Evolutionary conservation across 2,113 vertebrate species (phyloP), one percentile per base, ranked within the genome.

Genomic region (Tenebrosternarchus preto): DNA sequence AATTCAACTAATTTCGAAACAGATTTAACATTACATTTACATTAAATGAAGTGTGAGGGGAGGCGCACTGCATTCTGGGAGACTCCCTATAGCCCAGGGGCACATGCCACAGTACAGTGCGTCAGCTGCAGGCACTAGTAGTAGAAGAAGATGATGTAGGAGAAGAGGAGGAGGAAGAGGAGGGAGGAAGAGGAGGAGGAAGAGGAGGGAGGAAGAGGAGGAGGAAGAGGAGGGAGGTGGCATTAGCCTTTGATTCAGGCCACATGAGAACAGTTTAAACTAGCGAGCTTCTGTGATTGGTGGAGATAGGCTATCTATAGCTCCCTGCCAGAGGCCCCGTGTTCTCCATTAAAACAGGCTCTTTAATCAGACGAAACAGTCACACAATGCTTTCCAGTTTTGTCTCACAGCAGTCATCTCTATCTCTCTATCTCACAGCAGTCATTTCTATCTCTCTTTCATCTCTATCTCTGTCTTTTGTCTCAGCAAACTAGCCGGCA

Each of bases 301-400:
- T n/a, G 5, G 60, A 73, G 78, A 84, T 84, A 81, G 68, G 78
- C 22, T 69, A 84, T 84, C 68, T 77, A 5, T 15, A 8, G 46
- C 63, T 69, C 73, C n/a, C 63, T 70, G 19, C 55, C 33, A 70
- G 55, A 56, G 72, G 69, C 56, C 53, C 72, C 31, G 74, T 81
- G 78, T 73, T 84, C 78, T 33, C 61, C 63, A 73, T 78, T 81
- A 81, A 55, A 55, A 60, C 22, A 46, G 27, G 11, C 55, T 71
- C 69, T 84, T 81, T 84, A 81, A 84, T 84, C 82, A 84, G 74
- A 55, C 57, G n/a, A 53, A 80, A 19, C 73, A 72, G 70, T 80
- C 72, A 73, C 25, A 4, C 29, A 78, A 22, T 39, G 53, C 53
- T 78, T 69, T 70, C 33, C 66, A 68, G 53, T 77, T 77, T 80